phyloP scores from a whole-genome alignment of 2,797 vertebrate species.

The Cygnus olor region DNA sequence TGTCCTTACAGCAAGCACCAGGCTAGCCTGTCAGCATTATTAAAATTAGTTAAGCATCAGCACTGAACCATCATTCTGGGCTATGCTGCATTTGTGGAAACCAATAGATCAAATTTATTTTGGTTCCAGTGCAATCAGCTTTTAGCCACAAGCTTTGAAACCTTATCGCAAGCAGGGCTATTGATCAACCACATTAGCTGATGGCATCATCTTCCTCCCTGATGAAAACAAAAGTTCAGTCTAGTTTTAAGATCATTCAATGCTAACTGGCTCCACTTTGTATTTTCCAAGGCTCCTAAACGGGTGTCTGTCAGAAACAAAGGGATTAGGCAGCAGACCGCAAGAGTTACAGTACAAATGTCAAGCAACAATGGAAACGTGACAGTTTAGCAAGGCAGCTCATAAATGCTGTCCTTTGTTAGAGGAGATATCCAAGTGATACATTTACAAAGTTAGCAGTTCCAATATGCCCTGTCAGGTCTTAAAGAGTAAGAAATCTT shows the following conservation, averaged over 20 bases:
- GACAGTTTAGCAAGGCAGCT: conserved; percentile 20
- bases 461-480: not conserved
- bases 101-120: conserved; percentile 71
- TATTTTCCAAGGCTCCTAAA: conserved; percentile 58
- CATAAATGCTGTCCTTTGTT: not conserved
- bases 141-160: conserved; percentile 68
- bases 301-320: conserved; percentile 20
- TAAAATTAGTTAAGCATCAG: conserved; percentile 60
- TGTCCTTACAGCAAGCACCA: conserved; percentile 49
- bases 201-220: conserved; percentile 51
- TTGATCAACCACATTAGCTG: conserved; percentile 64
- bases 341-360: conserved; percentile 1
- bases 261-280: conserved; percentile 46
- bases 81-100: conserved; percentile 53
- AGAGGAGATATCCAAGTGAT: not conserved
- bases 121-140: conserved; percentile 56
- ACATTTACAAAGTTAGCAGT: not conserved
- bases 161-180: conserved; percentile 60
- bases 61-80: conserved; percentile 41
- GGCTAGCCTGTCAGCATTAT: conserved; percentile 41
- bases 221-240: conserved; percentile 53
- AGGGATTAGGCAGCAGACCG: conserved; percentile 15
- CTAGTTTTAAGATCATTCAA: conserved; percentile 65
- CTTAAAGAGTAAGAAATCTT: not conserved
- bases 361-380: conserved; percentile 12